Conservation (phyloP, 2,888 invertebrate genomes). For the Apodemia zela region DNA sequence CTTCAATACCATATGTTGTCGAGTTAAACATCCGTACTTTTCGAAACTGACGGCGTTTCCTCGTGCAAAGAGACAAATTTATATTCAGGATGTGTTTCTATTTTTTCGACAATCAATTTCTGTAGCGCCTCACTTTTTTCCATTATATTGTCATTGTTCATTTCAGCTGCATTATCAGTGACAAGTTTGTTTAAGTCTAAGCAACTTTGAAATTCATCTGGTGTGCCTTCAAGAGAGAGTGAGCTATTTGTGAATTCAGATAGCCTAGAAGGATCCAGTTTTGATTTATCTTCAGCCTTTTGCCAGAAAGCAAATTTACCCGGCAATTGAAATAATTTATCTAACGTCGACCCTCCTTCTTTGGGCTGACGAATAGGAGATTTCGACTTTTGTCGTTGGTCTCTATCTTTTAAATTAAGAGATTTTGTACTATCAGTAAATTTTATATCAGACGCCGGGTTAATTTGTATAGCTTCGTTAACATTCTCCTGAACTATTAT, state of each 20-base stretch:
- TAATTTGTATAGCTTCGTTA: not conserved
- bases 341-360: conserved; percentile 54
- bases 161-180: conserved; percentile 35
- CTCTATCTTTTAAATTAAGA: conserved; percentile 45
- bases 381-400: conserved; percentile 58
- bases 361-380: conserved; percentile 54
- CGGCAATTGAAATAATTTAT: conserved; percentile 75
- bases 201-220: conserved; percentile 56
- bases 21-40: conserved; percentile 70
- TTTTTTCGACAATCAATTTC: conserved; percentile 65
- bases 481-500: conserved; percentile 28
- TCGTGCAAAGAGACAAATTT: conserved; percentile 61
- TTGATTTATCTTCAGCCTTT: conserved; percentile 61
- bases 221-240: conserved; percentile 50
- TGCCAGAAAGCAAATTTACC: conserved; percentile 80
- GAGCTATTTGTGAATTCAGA: conserved; percentile 53
- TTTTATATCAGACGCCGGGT: not conserved
- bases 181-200: conserved; percentile 39
- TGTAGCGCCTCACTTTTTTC: conserved; percentile 65
- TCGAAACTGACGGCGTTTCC: conserved; percentile 56
- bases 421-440: not conserved
- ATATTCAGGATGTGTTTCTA: conserved; percentile 69
- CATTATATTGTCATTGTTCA: conserved; percentile 50
- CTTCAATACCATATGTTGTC: conserved; percentile 23
- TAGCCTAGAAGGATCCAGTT: conserved; percentile 52